Evolutionary conservation across 2,113 vertebrate genomes (phyloP).

Genomic region (Percopsis transmontana): DNA sequence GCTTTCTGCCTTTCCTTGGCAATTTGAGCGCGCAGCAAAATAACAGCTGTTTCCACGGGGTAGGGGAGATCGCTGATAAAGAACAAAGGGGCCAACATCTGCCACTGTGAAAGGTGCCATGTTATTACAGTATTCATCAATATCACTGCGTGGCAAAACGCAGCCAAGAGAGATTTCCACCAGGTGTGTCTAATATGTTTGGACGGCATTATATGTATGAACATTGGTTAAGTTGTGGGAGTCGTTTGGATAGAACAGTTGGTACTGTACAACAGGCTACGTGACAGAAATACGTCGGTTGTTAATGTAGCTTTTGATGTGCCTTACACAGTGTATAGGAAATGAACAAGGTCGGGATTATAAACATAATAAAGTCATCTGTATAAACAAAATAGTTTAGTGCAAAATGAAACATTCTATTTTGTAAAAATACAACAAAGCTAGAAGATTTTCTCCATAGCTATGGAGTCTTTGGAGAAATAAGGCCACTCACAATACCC

Average conservation of each 20-base stretch:
- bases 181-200: slow-evolving; percentile 43
- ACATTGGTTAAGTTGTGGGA: slow-evolving; percentile 19
- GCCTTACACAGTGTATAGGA: not conserved
- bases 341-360: not conserved
- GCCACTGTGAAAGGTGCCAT: slow-evolving; percentile 50
- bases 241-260: slow-evolving; percentile 21
- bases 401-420: no score
- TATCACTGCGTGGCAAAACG: slow-evolving; percentile 38
- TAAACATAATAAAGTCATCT: no score
- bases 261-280: not conserved
- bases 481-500: slow-evolving; percentile 23
- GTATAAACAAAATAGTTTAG: no score
- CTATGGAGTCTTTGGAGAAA: slow-evolving; percentile 27
- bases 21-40: slow-evolving; percentile 36
- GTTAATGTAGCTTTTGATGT: slow-evolving; percentile 12
- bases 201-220: slow-evolving; percentile 12
- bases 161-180: slow-evolving; percentile 31
- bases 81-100: slow-evolving; percentile 65
- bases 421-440: no score
- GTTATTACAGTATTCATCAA: slow-evolving; percentile 47
- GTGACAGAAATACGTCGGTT: not conserved
- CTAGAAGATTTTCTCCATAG: slow-evolving; percentile 1
- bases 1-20: slow-evolving; percentile 54
- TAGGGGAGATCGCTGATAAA: slow-evolving; percentile 45
- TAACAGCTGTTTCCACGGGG: slow-evolving; percentile 56